Base-by-base conservation (phyloP, 2,797 vertebrate species). In the Eupleurogrammus muticus region DNA sequence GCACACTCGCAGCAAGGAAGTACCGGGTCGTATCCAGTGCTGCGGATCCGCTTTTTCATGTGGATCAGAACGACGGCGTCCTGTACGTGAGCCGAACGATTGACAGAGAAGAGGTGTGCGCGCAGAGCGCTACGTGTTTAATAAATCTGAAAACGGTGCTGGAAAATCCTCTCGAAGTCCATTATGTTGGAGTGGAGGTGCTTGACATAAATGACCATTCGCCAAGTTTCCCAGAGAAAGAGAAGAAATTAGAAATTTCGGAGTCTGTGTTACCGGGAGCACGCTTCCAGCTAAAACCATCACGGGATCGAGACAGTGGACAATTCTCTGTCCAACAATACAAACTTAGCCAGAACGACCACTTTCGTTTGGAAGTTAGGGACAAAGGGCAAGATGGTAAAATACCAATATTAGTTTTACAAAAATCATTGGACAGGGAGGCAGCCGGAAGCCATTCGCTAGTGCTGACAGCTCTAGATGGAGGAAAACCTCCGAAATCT, bases 71-170 rank as follows among this genome's bases (percentile, higher is more conserved):
- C 17, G 89, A 92, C 0, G 94, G 94, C 10, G 53, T 87, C 13
- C 48, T 95, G 66, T 89, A 93, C 2, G 88, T 92, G 0, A 90
- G 64, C 0, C 52, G 55, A 6, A 87, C 77, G 56, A 90, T 94
- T 12, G 94, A 95, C 77, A 74, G 94, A 20, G 94, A 95, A 66
- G 88, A 89, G 38, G 77, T 94, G 1, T 95, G 95, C 60, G 83
- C 36, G 0, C 55, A 75, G 34, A 90, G 47, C 20, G 60, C 34
- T 2, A 19, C 9, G 0, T 95, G 95, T 34, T 34, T 90, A 2
- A 71, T 95, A 1, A 91, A 85, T 20, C 19, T 90, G 0, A 92
- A 92, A 79, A 83, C 71, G 0, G 73, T 83, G 20, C 56, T 87
- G 12, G 89, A 87, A 84, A 86, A 79, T 35, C 91, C 80, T 11